Base-by-base conservation (phyloP, 2,888 invertebrate genomes). In the Drosophila algonquin region DNA sequence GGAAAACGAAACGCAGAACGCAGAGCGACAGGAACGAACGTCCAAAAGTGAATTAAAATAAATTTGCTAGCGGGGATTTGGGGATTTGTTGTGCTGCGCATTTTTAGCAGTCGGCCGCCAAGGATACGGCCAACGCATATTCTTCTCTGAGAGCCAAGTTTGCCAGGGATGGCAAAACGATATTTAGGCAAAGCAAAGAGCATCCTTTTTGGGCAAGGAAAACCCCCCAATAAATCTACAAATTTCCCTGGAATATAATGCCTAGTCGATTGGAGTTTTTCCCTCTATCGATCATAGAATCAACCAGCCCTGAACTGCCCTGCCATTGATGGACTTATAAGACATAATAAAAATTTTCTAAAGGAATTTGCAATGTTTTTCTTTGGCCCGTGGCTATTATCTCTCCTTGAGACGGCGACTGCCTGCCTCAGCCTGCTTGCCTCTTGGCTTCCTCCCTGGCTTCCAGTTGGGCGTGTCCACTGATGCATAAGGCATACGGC, bases 41-140 rank as follows among this genome's bases (percentile, higher is more conserved):
- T 83, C 85, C 76, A 87, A 85, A 85, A 87, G 85, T 85, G 85
- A 85, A 85, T 85, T 85, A 85, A 85, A 87, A 87, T 85, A 85
- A 85, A 85, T 85, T 87, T 85, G 86, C 87, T 85, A 63, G 87
- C 86, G 87, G 85, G 85, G 87, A 87, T 85, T 85, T 85, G 65
- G 86, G 87, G 87, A 85, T 85, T 85, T 85, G 85, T 87, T 82
- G 83, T 81, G 83, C 83, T 79, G 83, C 81, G 86, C 87, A 82
- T 85, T 85, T 87, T 87, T 74, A 76, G 75, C 79, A 82, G 74
- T 64, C 75, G 73, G 63, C 27, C 64, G 67, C 68, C 73, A 79
- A 77, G 81, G 76, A 79, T 70, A 71, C 75, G 67, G 55, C 74
- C 65, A 51, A 75, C 77, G 57, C 68, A 77, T 64, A 24, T 24